Evolutionary conservation across 1,140 invertebrate genomes (phyloP).

Genomic region (Pinna nobilis): DNA sequence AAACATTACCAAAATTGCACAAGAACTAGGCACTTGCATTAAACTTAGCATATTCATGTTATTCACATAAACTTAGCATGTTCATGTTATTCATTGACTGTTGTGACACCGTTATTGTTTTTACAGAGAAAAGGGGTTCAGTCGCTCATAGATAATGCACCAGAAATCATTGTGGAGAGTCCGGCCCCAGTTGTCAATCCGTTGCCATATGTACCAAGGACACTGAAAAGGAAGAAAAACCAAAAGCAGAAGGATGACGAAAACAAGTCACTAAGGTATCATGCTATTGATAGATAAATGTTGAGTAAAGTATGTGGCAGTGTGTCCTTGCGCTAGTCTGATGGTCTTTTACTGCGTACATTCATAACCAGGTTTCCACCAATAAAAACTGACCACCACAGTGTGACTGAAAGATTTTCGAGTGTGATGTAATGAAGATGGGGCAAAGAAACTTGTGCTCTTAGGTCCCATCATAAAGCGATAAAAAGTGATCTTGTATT

Average conservation of each 20-base stretch:
- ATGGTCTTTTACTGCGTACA: slow-evolving; percentile 13
- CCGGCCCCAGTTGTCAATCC: slow-evolving; percentile 68
- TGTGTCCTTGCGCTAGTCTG: neutral
- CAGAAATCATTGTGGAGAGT: slow-evolving; percentile 66
- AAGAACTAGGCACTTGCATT: neutral
- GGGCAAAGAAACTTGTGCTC: too few species aligned
- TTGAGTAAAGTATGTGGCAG: too few species aligned
- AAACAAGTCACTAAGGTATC: neutral
- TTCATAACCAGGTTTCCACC: slow-evolving; percentile 5
- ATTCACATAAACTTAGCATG: neutral
- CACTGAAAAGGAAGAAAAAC: slow-evolving; percentile 43
- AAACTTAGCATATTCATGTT: neutral
- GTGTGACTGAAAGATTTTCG: too few species aligned
- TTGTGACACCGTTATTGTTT: neutral
- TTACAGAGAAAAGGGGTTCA: slow-evolving; percentile 45
- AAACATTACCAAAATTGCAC: neutral
- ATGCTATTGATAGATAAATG: neutral
- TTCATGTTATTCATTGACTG: neutral
- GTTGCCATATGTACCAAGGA: slow-evolving; percentile 49
- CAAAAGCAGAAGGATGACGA: neutral
- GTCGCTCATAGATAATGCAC: slow-evolving; percentile 8
- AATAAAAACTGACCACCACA: too few species aligned
- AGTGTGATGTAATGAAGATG: too few species aligned
- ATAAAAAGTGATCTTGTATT: too few species aligned
- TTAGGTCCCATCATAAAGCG: too few species aligned